Percentiles rank a stretch among this genome's conserved stretches.
These are phyloP conservation scores for Aethes cnicana DNA, from an alignment of 2,888 invertebrate genomes.

Conservation along the genomic window DNA sequence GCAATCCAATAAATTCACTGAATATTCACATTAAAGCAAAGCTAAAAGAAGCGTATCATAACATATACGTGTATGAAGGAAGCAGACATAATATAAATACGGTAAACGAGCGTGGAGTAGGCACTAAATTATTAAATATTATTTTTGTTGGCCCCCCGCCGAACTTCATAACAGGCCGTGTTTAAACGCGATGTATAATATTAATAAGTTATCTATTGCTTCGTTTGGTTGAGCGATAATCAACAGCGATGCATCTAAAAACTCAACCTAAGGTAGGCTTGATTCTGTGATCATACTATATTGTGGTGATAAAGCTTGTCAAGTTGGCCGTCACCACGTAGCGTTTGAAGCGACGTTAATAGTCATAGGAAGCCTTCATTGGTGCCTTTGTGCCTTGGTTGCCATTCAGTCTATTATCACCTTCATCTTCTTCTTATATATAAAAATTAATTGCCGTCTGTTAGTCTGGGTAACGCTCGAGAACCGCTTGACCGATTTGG, in stretches of 20 bases:
- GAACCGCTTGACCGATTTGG: too few relatives aligned
- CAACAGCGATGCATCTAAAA: too few relatives aligned
- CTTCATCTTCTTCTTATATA: too few relatives aligned
- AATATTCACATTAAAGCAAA: neutral
- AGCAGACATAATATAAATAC: constrained; percentile 6
- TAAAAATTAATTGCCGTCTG: too few relatives aligned
- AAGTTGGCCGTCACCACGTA: constrained; percentile 31
- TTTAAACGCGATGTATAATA: constrained; percentile 30
- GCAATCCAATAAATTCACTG: neutral
- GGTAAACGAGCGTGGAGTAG: constrained; percentile 5
- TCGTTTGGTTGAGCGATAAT: constrained; percentile 40
- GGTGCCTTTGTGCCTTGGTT: constrained; percentile 17
- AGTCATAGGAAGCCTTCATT: constrained; percentile 4
- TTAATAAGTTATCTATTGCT: constrained; percentile 39
- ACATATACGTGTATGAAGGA: neutral
- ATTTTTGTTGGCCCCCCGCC: constrained; percentile 3
- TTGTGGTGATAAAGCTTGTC: too few relatives aligned
- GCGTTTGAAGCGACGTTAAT: too few relatives aligned
- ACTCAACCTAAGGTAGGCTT: too few relatives aligned
- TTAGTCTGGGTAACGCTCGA: too few relatives aligned
- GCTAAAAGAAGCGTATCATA: neutral
- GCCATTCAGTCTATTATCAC: too few relatives aligned
- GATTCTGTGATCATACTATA: too few relatives aligned
- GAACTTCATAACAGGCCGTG: constrained; percentile 6
- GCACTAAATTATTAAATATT: constrained; percentile 12